phyloP scores from a whole-genome alignment of 2,797 vertebrate genomes.

The Rallus crepitans region DNA sequence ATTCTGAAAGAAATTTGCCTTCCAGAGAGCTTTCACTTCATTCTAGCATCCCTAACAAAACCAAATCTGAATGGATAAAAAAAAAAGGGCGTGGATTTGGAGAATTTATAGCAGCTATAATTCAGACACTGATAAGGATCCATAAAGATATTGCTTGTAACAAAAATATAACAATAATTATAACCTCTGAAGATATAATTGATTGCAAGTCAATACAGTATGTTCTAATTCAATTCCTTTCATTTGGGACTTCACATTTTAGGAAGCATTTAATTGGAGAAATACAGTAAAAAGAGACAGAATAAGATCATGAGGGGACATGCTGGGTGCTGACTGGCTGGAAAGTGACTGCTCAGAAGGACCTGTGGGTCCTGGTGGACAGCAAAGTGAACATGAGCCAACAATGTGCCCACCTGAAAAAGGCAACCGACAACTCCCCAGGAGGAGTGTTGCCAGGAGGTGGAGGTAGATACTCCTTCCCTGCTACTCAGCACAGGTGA shows the following conservation, averaged over 20 bases:
- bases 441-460: neutral
- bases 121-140: neutral
- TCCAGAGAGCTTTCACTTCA: neutral
- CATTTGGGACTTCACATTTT: neutral
- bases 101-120: fast-evolving
- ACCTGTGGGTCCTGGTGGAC: neutral
- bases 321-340: neutral
- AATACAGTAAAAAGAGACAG: neutral
- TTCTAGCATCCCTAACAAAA: neutral
- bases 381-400: neutral
- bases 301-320: neutral
- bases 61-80: neutral
- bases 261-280: neutral
- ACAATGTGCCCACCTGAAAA: neutral
- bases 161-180: neutral
- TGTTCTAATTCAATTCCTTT: neutral
- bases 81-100: fast-evolving
- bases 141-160: neutral
- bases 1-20: neutral
- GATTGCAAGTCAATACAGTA: neutral
- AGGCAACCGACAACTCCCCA: neutral
- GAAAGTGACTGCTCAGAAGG: neutral
- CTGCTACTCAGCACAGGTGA: neutral
- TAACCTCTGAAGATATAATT: neutral
- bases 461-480: neutral